Evolutionary conservation across 2,797 vertebrate genomes (phyloP).

Genomic region (Kryptopterus vitreolus): DNA sequence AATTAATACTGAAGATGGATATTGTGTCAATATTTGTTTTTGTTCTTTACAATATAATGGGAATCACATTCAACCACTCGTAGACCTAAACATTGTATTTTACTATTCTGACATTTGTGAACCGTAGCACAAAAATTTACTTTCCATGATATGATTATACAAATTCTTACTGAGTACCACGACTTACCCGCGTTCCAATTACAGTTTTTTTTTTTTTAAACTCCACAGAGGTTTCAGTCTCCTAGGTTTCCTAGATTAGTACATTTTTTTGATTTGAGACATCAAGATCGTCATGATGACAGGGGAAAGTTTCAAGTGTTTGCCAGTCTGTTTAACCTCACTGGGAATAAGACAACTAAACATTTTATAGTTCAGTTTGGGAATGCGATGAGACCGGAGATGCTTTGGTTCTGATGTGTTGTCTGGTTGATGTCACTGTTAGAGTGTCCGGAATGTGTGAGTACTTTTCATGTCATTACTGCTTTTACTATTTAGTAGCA

Average conservation of each 20-base stretch:
- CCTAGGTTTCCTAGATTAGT: not conserved
- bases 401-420: not conserved
- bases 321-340: not conserved
- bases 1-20: too few relatives aligned
- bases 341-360: not conserved
- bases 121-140: not conserved
- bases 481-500: too few relatives aligned
- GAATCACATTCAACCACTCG: not conserved
- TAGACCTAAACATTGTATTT: not conserved
- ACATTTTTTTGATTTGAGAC: not conserved
- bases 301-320: not conserved
- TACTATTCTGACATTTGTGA: not conserved
- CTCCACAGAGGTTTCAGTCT: not conserved
- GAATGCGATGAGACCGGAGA: not conserved
- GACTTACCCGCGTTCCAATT: not conserved
- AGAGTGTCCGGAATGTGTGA: not conserved
- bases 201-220: not conserved
- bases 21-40: too few relatives aligned
- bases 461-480: not conserved
- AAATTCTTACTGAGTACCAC: not conserved
- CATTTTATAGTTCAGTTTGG: not conserved
- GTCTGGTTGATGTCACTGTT: not conserved
- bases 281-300: not conserved
- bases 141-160: too few relatives aligned
- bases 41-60: too few relatives aligned